Evolutionary conservation across 2,797 vertebrate genomes (phyloP).

Genomic region (Parauchenoglanis ngamensis): DNA sequence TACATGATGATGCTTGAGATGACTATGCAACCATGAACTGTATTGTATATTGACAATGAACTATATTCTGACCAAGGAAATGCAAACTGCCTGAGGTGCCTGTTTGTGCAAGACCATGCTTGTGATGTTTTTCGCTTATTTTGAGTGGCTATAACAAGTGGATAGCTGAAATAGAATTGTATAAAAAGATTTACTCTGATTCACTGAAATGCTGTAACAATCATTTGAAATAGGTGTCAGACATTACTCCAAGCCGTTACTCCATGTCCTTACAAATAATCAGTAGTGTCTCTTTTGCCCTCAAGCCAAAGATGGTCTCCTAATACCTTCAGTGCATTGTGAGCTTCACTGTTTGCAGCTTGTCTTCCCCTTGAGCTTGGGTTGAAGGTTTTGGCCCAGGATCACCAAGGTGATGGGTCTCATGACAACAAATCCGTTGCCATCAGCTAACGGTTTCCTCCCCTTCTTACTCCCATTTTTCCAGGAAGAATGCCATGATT

Average conservation of each 20-base stretch:
- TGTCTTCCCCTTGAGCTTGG: conserved; percentile 49
- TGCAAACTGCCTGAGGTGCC: background rate
- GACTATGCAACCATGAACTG: no score
- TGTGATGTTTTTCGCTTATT: background rate
- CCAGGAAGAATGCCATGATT: conserved; percentile 79
- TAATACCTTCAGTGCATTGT: conserved; percentile 15
- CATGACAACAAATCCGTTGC: conserved; percentile 65
- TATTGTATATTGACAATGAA: no score
- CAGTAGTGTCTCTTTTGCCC: conserved; percentile 2
- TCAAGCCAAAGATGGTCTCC: background rate
- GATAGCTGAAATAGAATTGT: background rate
- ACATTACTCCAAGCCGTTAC: background rate
- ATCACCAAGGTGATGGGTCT: conserved; percentile 70
- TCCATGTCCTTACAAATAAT: background rate
- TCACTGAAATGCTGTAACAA: background rate
- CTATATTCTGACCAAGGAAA: background rate
- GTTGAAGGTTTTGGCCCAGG: conserved; percentile 48
- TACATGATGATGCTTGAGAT: background rate
- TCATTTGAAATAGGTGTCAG: conserved; percentile 2
- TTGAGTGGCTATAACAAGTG: background rate
- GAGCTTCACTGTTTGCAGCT: conserved; percentile 10
- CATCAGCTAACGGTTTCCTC: conserved; percentile 60
- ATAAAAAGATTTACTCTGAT: background rate
- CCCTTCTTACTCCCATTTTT: conserved; percentile 61
- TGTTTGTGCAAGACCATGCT: background rate